Conservation (phyloP, 2,113 vertebrate genomes). For the Ramphastos sulfuratus region DNA sequence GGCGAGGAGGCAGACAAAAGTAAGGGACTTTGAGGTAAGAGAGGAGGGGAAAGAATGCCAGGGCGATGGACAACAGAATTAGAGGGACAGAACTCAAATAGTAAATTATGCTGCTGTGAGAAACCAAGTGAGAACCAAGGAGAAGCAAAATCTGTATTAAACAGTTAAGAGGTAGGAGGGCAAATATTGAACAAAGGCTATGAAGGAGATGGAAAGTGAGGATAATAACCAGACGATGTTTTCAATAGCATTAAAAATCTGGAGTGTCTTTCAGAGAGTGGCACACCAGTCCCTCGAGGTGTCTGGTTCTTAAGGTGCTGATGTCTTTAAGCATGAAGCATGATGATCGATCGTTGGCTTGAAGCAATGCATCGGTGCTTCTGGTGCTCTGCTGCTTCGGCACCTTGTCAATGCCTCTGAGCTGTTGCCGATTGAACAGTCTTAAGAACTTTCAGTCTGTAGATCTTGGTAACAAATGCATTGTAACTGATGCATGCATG, state of each 20-base stretch:
- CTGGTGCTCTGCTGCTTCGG: neutral
- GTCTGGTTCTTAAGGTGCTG: neutral
- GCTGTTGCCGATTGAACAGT: neutral
- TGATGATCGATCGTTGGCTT: neutral
- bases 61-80: neutral
- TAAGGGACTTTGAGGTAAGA: neutral
- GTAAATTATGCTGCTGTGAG: neutral
- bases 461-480: neutral
- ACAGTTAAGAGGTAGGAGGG: neutral
- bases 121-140: neutral
- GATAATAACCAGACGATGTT: neutral
- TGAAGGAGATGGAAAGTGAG: neutral
- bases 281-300: neutral
- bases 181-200: rapidly evolving
- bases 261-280: neutral
- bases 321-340: neutral
- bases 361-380: neutral
- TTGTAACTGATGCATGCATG: neutral
- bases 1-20: neutral
- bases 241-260: neutral
- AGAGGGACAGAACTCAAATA: neutral
- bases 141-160: neutral
- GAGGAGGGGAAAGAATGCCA: neutral
- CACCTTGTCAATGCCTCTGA: neutral
- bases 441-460: neutral